Evolutionary conservation across 2,113 vertebrate genomes (phyloP), one percentile per base, ranked within the genome.

Genomic region (Cyprinodon variegatus): DNA sequence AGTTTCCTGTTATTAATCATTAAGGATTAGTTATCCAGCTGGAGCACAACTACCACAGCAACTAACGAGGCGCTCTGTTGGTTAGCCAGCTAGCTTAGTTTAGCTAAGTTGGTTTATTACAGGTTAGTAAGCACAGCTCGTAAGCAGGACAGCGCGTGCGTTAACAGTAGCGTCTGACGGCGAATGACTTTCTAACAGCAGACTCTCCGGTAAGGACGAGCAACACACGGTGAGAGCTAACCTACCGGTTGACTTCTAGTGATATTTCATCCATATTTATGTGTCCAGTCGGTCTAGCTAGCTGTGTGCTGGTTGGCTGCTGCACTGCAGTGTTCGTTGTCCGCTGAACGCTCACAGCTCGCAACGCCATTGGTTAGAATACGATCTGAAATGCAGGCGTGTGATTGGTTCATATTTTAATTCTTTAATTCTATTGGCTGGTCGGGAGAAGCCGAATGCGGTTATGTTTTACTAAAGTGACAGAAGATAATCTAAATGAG

Each of bases 191-290:
- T 29, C 50, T 40, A 4, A 15, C 1, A 11, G 14, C 5, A 3
- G 20, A 37, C 6, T 13, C 9, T 17, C 1, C 15, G 13, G 0
- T 43, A 2, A 29, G 38, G 4, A 46, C 1, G 2, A 9, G 0
- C 2, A 0, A 7, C 20, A 37, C 1, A 7, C 39, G 70, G 63
- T 22, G 29, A n/a, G 1, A 50, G 4, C 36, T 6, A 63, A 86
- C 88, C 74, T 86, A 94, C 94, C 90, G 70, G 72, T 89, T 79
- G 65, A 83, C 75, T 84, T 66, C 83, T 76, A 68, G 62, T 53
- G 53, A 82, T 72, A 65, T 78, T 83, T 85, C 86, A 48, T 87
- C 91, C 94, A 94, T 94, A 83, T 88, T 81, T 81, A 70, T 83
- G 61, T 45, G 66, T 69, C 72, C 66, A 53, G 65, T 62, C 71